Percentiles rank a stretch among this genome's conserved stretches.
Conservation (phyloP, 2,888 invertebrate species). For the Unio delphinus region DNA sequence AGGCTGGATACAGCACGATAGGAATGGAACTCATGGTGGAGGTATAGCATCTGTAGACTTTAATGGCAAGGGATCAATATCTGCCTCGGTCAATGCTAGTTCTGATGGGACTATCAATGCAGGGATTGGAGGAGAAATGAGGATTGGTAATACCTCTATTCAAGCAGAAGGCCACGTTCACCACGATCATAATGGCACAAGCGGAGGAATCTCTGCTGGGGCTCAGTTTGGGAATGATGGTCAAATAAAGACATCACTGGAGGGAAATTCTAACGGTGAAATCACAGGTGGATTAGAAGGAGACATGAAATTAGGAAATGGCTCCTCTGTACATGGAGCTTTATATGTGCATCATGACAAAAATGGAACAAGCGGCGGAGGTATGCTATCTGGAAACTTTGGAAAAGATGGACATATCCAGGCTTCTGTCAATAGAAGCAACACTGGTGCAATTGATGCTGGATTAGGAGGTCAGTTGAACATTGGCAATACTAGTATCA, state of each 20-base stretch:
- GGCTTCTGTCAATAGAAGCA: background rate
- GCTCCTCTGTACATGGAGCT: background rate
- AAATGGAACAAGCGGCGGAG: conserved; percentile 4
- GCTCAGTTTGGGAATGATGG: background rate
- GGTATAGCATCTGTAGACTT: background rate
- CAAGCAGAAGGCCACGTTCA: conserved; percentile 1
- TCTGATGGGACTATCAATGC: conserved; percentile 3
- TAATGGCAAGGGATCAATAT: background rate
- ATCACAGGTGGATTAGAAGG: background rate
- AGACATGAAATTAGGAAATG: background rate
- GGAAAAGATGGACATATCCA: background rate
- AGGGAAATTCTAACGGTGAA: conserved; percentile 3
- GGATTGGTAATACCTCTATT: conserved; percentile 1
- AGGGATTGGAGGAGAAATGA: background rate
- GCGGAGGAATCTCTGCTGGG: background rate
- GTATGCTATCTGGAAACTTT: conserved; percentile 1
- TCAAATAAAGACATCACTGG: background rate
- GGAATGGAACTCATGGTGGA: conserved; percentile 4
- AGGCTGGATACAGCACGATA: conserved; percentile 4
- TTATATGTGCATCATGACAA: conserved; percentile 2
- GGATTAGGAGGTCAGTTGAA: background rate
- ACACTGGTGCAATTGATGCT: conserved; percentile 1
- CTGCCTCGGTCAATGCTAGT: background rate
- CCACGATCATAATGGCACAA: conserved; percentile 6
- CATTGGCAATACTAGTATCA: background rate